Base-by-base conservation (phyloP, 2,797 vertebrate species). In the Tinamus major region DNA sequence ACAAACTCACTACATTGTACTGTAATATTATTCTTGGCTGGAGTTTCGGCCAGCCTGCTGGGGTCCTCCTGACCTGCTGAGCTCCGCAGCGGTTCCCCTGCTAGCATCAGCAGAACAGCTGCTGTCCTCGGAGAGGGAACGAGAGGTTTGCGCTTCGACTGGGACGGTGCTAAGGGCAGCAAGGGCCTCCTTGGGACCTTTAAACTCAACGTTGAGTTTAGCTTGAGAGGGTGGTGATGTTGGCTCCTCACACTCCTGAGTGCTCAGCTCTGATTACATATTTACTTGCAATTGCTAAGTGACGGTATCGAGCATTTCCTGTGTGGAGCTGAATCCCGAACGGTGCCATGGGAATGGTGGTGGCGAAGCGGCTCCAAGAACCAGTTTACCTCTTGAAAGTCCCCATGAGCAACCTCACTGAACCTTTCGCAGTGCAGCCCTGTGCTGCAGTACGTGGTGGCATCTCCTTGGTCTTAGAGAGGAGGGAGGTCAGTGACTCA, bases 21-120 rank as follows among this genome's bases (percentile, higher is more conserved):
- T 96, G 93, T 80, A 93, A 79, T 97, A 90, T 97, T 97, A 65
- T 96, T 97, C 87, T 97, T 97, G 97, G 96, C 95, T 6, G 13
- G 76, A 44, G 70, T 44, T 33, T 31, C 75, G 23, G 91, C 93
- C 90, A 95, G 90, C 95, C 85, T 94, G 94, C 95, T 93, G 93
- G 92, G 95, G 95, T 96, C 86, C 90, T 96, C 83, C 16, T 10
- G 86, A 89, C 78, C 0, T 7, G 82, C 69, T 1, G 48, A 89
- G 85, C 76, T 93, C 71, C 2, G 2, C 79, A 46, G 83, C 17
- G 1, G 61, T 70, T 91, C 61, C 89, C 69, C 70, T 42, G 8
- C 67, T 37, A 74, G 39, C 78, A 77, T 65, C 46, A 8, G 27
- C 35, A 51, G 75, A 94, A 94, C 95, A 97, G 96, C 96, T 97